phyloP scores from a whole-genome alignment of 2,888 invertebrate species.

The Rotaria macrura region DNA sequence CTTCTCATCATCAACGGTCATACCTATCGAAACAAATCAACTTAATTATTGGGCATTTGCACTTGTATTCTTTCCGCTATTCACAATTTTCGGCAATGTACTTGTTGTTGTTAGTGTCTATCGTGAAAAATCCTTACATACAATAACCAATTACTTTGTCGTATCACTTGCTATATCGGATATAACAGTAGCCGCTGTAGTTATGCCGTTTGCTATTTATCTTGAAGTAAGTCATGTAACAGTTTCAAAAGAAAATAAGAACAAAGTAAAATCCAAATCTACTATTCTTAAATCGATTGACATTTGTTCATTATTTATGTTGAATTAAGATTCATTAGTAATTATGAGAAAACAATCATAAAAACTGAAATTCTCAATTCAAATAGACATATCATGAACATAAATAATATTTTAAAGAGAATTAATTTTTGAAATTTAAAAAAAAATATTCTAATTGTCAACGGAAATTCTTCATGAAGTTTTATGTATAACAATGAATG shows the following conservation, averaged over 20 bases:
- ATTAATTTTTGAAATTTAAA: no score
- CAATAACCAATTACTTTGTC: slow-evolving; percentile 97
- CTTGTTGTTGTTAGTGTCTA: slow-evolving; percentile 88
- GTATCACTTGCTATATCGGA: slow-evolving; percentile 92
- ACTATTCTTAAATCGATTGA: background rate
- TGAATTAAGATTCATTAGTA: background rate
- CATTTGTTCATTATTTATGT: background rate
- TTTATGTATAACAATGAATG: no score
- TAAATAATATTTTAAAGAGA: no score
- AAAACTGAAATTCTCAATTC: no score
- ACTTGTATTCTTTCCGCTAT: slow-evolving; percentile 76
- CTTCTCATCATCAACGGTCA: background rate
- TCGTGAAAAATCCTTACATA: slow-evolving; percentile 78
- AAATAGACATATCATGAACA: no score
- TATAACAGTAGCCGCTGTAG: slow-evolving; percentile 84
- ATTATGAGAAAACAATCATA: no score
- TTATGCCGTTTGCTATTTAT: slow-evolving; percentile 98
- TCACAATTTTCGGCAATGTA: slow-evolving; percentile 90
- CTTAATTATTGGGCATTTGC: slow-evolving; percentile 47
- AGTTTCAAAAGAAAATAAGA: background rate
- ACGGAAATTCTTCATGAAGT: no score
- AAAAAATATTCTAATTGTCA: no score
- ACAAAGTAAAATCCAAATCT: background rate
- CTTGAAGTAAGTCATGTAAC: slow-evolving; percentile 71
- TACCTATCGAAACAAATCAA: background rate